Base-by-base conservation (phyloP, 2,113 vertebrate species). In the Elephas maximus region DNA sequence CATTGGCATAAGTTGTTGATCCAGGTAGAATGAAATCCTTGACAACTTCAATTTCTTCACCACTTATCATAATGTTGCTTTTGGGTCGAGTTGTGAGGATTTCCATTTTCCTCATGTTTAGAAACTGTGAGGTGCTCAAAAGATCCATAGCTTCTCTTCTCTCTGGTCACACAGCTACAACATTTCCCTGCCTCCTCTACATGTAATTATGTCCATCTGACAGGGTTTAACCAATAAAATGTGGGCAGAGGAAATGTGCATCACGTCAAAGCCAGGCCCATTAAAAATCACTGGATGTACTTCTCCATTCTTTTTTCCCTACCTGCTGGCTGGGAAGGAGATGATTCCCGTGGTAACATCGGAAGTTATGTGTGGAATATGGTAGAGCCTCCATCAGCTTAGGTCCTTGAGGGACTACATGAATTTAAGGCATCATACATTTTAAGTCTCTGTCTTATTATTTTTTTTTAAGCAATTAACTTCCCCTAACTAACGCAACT, bases 401-500 rank as follows among this genome's bases (percentile, higher is more conserved):
- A 26, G 28, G 65, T n/a, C 28, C 23, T 95, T 6, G 0, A 89
- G 28, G 41, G 45, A 80, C 45, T 71, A 28, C 6, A 8, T 12
- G 12, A 84, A 45, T 88, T 91, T 92, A 5, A 57, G 23, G 33
- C 57, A 51, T 85, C 82, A 53, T 8, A 48, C 3, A 88, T 79
- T 74, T 85, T 48, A 5, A 88, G 8, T 53, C 4, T 71, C 21
- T 51, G 73, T 23, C 73, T 74, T 84, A 3, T 8, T 37, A 41
- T 28, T 87, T 65, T 69, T 77, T 69, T 30, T 78, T 8, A 48
- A 88, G 62, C n/a, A 93, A 48, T 88, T 90, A 82, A 30, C 18
- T 6, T 93, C 20, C 18, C n/a, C 28, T 93, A 48, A 89, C 45
- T 91, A 85, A 62, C 73, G 33, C 17, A 95, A 83, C 24, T 92